Base-by-base conservation (phyloP, 2,113 vertebrate genomes). In the Coptodon bakossiorum region DNA sequence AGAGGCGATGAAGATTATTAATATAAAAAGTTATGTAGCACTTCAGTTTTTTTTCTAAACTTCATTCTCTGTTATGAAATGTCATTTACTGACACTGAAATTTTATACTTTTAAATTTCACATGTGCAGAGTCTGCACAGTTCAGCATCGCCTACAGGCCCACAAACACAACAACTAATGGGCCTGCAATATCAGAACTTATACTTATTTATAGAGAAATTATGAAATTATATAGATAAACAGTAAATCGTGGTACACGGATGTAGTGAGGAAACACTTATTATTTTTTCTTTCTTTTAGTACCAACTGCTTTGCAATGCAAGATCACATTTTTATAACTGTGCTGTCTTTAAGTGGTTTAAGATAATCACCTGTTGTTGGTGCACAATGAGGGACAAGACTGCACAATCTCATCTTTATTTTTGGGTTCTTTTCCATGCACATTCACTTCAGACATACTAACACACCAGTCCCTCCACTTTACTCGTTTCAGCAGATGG, bases 401-500 rank as follows among this genome's bases (percentile, higher is more conserved):
- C 63, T 45, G 36, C 31, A 50, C 22, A 12, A 5, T 76, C 53
- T 36, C 9, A 40, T 79, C 79, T 24, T n/a, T 31, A 24, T 48
- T 73, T 45, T 10, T 8, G 12, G 3, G 38, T 27, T 29, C 3
- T 57, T 52, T 81, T 85, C 7, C 84, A 78, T 48, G 76, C 86
- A 92, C 11, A 48, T 22, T n/a, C 1, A 56, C 36, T 78, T 73
- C 76, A 91, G 78, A 84, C 52, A 57, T 29, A 86, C 61, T 79
- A 45, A 22, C 87, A 80, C 36, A 87, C 16, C 13, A 89, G 88
- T 83, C 84, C 68, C 63, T 59, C 78, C 5, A 5, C 78, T 13
- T 40, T 7, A 73, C 59, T 84, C 22, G 16, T 66, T 87, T 80
- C 43, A 91, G 89, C 94, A 95, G 93, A 95, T 91, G 93, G 90